A percentile compares a stretch with the other conserved stretches of the same genome.
phyloP scores from a whole-genome alignment of 2,888 invertebrate genomes.

The Lobophora halterata region DNA sequence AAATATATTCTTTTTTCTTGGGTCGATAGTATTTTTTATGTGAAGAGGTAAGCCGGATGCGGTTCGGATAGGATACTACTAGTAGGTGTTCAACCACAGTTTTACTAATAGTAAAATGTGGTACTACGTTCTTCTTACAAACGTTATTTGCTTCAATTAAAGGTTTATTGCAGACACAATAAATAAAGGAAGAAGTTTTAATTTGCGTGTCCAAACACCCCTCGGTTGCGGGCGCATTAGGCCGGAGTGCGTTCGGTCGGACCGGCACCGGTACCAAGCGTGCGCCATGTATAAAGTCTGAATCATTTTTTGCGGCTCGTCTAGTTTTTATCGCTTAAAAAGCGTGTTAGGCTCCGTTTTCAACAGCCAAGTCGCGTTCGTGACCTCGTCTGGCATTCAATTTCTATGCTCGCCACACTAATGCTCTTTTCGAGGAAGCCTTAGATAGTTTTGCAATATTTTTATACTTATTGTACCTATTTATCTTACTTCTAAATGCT shows the following conservation, averaged over 20 bases:
- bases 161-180: constrained; percentile 17
- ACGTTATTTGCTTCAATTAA: not conserved
- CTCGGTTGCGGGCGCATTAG: constrained; percentile 9
- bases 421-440: constrained; percentile 23
- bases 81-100: too few relatives aligned
- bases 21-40: too few relatives aligned
- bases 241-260: constrained; percentile 12
- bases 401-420: constrained; percentile 58
- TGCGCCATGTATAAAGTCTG: constrained; percentile 31
- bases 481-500: too few relatives aligned
- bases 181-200: constrained; percentile 8
- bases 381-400: constrained; percentile 74
- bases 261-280: too few relatives aligned
- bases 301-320: constrained; percentile 66
- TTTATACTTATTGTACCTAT: too few relatives aligned
- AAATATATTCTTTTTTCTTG: too few relatives aligned
- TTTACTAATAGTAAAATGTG: too few relatives aligned
- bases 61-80: too few relatives aligned
- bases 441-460: too few relatives aligned
- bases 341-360: constrained; percentile 64
- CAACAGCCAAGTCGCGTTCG: constrained; percentile 58
- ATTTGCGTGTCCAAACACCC: constrained; percentile 16
- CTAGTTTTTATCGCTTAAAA: constrained; percentile 61
- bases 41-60: too few relatives aligned
- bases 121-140: too few relatives aligned